phyloP scores from a whole-genome alignment of 2,888 invertebrate genomes.

The Erynnis tages region DNA sequence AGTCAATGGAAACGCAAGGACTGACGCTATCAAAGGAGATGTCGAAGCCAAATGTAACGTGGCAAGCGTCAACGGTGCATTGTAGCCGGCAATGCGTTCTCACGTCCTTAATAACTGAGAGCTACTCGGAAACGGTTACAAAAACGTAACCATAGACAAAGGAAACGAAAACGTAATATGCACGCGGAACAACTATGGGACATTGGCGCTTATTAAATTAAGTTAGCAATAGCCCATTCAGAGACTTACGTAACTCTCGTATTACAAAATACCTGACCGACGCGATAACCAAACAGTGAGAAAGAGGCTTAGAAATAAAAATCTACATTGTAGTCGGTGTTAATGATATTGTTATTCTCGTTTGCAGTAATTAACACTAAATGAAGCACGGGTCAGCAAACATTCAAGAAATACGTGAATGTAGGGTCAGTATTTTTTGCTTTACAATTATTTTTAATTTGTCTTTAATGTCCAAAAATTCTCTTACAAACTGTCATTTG shows the following conservation, averaged over 20 bases:
- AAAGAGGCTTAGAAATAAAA: neutral
- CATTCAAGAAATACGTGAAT: too few relatives aligned
- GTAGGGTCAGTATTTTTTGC: conserved; percentile 3
- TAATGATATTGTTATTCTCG: neutral
- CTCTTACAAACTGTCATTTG: conserved; percentile 51
- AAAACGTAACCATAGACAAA: conserved; percentile 73
- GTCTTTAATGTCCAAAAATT: conserved; percentile 41
- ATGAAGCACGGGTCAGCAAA: too few relatives aligned
- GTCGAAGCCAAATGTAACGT: conserved; percentile 57
- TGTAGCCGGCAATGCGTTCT: conserved; percentile 52
- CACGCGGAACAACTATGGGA: conserved; percentile 58
- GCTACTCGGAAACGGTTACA: conserved; percentile 70
- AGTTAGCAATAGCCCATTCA: conserved; percentile 28
- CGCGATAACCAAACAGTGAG: neutral
- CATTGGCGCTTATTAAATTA: conserved; percentile 41
- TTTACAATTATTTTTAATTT: conserved; percentile 46
- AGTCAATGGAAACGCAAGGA: conserved; percentile 24
- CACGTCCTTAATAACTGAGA: conserved; percentile 75
- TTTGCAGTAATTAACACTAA: neutral
- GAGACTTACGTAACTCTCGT: conserved; percentile 14
- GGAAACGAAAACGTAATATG: conserved; percentile 66
- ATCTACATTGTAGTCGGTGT: neutral
- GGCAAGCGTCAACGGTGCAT: conserved; percentile 48
- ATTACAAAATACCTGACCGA: conserved; percentile 20
- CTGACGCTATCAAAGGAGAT: conserved; percentile 28